phyloP scores from a whole-genome alignment of 30 jellyfish, hydroid and myxozoan species.

The Aurelia coerulea region DNA sequence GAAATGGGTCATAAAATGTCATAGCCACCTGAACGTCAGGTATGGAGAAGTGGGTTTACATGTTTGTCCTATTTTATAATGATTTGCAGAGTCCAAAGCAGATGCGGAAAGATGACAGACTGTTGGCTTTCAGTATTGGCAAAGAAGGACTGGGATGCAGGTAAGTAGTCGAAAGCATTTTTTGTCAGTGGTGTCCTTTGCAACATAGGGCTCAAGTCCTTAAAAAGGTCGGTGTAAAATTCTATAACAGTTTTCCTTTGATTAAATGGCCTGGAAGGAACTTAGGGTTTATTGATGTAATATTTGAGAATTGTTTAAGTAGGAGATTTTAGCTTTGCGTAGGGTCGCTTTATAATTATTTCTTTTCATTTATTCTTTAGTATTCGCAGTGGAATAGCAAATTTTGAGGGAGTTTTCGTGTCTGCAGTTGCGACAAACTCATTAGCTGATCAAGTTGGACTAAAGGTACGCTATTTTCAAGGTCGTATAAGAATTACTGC shows the following conservation, averaged over 20 bases:
- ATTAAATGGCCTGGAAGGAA: neutral
- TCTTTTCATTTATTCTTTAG: conserved; percentile 18
- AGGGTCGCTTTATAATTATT: neutral
- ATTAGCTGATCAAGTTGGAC: conserved; percentile 80
- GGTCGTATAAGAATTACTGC: too few species aligned
- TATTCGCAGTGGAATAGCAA: conserved; percentile 78
- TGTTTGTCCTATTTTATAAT: too few species aligned
- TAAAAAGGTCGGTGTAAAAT: neutral
- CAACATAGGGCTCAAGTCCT: neutral
- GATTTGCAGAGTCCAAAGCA: too few species aligned
- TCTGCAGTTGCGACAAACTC: conserved; percentile 65
- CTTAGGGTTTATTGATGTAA: neutral
- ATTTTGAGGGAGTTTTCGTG: conserved; percentile 67
- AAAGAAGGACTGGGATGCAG: conserved; percentile 94
- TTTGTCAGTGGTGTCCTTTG: too few species aligned
- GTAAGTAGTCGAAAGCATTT: conserved; percentile 14
- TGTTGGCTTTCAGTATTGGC: conserved; percentile 77
- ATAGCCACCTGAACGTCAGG: too few species aligned
- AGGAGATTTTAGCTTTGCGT: too few species aligned
- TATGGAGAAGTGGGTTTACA: too few species aligned
- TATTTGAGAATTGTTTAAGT: too few species aligned
- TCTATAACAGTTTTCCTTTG: too few species aligned
- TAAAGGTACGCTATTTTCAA: conserved; percentile 40
- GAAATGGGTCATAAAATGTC: too few species aligned
- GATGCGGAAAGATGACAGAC: conserved; percentile 49